Conservation (phyloP, 2,888 invertebrate genomes). For the Gymnocheta viridis region DNA sequence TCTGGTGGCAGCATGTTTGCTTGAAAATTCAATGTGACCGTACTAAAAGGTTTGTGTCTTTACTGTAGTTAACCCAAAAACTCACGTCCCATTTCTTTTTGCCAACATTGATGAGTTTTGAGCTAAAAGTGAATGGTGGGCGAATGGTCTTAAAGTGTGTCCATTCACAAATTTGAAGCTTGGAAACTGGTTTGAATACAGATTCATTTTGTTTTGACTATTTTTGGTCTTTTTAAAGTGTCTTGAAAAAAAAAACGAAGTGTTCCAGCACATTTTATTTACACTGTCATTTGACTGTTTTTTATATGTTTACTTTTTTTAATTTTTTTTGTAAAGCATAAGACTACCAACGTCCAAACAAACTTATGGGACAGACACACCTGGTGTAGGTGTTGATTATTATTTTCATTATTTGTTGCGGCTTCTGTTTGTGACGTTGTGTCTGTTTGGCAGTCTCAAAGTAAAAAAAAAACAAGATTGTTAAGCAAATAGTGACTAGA, state of each 20-base stretch:
- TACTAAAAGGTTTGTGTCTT: not conserved
- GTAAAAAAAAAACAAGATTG: slow-evolving; percentile 15
- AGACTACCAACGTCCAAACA: slow-evolving; percentile 1
- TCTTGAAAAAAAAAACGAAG: not conserved
- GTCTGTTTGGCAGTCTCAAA: slow-evolving; percentile 1
- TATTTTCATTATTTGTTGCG: slow-evolving; percentile 58
- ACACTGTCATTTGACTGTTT: slow-evolving; percentile 26
- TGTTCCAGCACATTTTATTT: slow-evolving; percentile 4
- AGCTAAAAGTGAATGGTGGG: too few relatives aligned
- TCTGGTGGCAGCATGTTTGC: not conserved
- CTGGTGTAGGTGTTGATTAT: slow-evolving; percentile 64
- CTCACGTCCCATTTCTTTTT: not conserved
- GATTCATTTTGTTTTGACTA: not conserved
- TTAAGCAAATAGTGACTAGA: slow-evolving; percentile 34
- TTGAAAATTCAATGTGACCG: not conserved
- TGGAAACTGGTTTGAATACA: not conserved
- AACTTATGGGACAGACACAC: not conserved
- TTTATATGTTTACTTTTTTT: not conserved
- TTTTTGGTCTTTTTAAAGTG: not conserved
- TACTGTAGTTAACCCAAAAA: not conserved
- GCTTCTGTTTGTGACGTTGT: slow-evolving; percentile 56
- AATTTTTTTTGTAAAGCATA: not conserved
- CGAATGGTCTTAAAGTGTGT: not conserved
- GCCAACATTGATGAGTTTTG: too few relatives aligned
- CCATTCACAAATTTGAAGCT: not conserved